Conservation (phyloP, 2,113 vertebrate genomes). For the Phaethon lepturus region DNA sequence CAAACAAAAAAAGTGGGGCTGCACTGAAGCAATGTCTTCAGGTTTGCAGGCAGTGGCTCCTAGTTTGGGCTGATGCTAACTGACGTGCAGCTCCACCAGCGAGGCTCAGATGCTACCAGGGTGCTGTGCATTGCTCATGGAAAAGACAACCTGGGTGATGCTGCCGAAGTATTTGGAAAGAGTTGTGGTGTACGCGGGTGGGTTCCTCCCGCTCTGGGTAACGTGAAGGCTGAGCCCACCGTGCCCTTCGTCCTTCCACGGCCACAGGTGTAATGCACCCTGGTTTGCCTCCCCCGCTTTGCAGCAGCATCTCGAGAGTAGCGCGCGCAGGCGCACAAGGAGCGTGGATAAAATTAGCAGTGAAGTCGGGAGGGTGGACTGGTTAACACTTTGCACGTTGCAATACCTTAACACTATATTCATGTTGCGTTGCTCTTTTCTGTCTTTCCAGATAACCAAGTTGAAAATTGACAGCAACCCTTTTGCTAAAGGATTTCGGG, state of each 20-base stretch:
- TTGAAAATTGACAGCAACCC: constrained; percentile 99
- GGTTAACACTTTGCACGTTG: not conserved
- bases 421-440: constrained; percentile 20
- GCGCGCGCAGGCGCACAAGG: rapidly evolving
- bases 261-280: rapidly evolving
- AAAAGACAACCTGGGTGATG: not conserved
- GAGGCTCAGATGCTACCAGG: not conserved
- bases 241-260: not conserved
- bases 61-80: not conserved
- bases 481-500: constrained; percentile 98
- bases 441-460: constrained; percentile 92
- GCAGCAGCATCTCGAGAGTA: not conserved
- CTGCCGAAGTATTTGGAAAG: not conserved
- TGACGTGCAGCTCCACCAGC: not conserved
- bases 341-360: not conserved
- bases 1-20: not conserved
- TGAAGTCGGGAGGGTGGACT: not conserved
- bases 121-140: not conserved
- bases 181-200: rapidly evolving
- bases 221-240: not conserved
- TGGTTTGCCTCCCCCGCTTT: not conserved
- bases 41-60: not conserved
- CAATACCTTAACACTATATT: not conserved
- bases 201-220: not conserved
- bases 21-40: not conserved